Base-by-base conservation (phyloP, 2,113 vertebrate genomes). In the Lonchura striata region DNA sequence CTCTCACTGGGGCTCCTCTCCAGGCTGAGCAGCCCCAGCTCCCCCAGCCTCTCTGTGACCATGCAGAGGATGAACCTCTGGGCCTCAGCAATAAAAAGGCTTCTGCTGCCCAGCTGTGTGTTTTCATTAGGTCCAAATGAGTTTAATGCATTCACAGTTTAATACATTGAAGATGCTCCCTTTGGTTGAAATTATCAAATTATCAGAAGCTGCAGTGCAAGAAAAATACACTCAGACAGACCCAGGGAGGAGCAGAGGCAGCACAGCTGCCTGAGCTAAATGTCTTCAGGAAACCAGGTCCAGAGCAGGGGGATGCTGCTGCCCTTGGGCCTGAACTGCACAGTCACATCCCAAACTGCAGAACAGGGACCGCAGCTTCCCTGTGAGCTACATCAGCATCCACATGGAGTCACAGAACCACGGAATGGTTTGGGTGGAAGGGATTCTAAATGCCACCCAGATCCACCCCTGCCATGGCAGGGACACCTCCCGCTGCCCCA, bases 381-480 rank as follows among this genome's bases (percentile, higher is more conserved):
- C 44, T 9, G 23, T 1, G 9, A 61, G 14, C 31, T 7, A 3
- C 37, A n/a, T 2, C 50, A 39, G 15, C n/a, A 14, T 13, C 57
- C 44, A 11, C 33, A 3, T 0, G 14, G 78, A 82, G 10, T 7
- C 53, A 37, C 59, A 16, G 46, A 35, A 4, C 2, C 53, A 0
- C 3, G 53, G 46, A 10, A 10, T 8, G 7, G 28, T 4, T 19
- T 3, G 31, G 35, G 21, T 46, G 24, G 52, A 11, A n/a, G 60
- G 13, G 15, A 25, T 23, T 11, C 9, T 0, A 53, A 4, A 60
- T 2, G 21, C 20, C 78, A 4, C 1, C 39, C 35, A 20, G 9
- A 2, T 17, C 28, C 86, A 8, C 33, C 35, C 37, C 20, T 14
- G 65, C 49, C 57, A 13, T 8, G 65, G n/a, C 66, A 72, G 35